A percentile compares a stretch with the other conserved stretches of the same genome.
phyloP scores from a whole-genome alignment of 1,140 invertebrate genomes.

The Aphis gossypii region DNA sequence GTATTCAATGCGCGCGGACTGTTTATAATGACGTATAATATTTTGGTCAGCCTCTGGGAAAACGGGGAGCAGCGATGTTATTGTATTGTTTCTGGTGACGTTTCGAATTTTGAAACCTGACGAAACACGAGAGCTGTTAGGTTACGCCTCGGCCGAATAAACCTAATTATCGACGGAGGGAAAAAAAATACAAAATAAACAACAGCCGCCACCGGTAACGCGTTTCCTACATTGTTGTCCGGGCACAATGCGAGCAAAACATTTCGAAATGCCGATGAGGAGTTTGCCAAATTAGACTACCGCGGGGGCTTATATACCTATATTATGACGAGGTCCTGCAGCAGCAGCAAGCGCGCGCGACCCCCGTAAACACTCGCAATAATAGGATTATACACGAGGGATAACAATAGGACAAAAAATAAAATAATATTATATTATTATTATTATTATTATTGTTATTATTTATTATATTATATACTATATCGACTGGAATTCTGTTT shows the following conservation, averaged over 20 bases:
- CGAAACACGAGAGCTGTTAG: constrained; percentile 35
- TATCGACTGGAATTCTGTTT: constrained; percentile 34
- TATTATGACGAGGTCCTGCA: background rate
- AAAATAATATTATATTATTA: constrained; percentile 22
- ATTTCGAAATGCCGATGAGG: constrained; percentile 20
- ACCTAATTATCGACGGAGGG: constrained; percentile 23
- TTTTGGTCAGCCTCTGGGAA: constrained; percentile 16
- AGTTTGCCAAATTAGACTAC: constrained; percentile 36
- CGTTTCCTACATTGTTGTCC: background rate
- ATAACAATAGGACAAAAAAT: constrained; percentile 6
- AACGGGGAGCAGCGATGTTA: background rate
- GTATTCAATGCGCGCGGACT: background rate
- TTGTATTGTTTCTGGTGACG: constrained; percentile 30
- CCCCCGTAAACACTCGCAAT: constrained; percentile 34
- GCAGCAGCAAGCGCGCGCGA: background rate
- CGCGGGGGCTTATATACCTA: constrained; percentile 29
- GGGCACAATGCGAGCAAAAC: background rate
- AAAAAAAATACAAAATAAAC: background rate
- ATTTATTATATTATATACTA: background rate
- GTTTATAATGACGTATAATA: background rate
- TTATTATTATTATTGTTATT: constrained; percentile 33
- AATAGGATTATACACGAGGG: constrained; percentile 13
- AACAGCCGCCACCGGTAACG: background rate
- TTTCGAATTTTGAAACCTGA: constrained; percentile 34
- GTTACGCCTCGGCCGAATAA: constrained; percentile 20